Evolutionary conservation across 2,888 invertebrate species (phyloP), one percentile per base, ranked within the genome.

Genomic region (Neoascia interrupta): DNA sequence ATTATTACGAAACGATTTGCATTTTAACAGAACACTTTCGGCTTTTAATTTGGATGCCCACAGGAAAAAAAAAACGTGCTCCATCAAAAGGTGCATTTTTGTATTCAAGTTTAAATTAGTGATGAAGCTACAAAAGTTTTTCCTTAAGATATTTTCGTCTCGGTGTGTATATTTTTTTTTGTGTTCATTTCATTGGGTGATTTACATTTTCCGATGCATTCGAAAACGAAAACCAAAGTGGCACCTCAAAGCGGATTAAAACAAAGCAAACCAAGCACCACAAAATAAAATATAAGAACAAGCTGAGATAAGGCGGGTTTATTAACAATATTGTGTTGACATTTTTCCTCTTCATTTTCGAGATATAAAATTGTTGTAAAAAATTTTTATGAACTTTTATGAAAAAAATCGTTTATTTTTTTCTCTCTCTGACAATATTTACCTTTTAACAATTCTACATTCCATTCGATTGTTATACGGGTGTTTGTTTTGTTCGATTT

Each of bases 1-100:
- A 51, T 51, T 69, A 69, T 60, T 51, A 34, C 47, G 10, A 23
- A 69, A 18, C 58, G 49, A 69, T 69, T 69, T 58, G 58, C 69
- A 69, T 69, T 69, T 58, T 51, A 69, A 60, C 18, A 6, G 58
- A 58, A 60, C 69, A 60, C 69, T 51, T 51, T 51, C 39, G 41
- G 41, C 5, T 1, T n/a, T n/a, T n/a, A n/a, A n/a, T n/a, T n/a
- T n/a, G 23, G 13, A 15, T 26, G 26, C 2, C 13, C n/a, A 15
- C 37, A 54, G 26, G 11, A 11, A 19, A 1, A 11, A n/a, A 60
- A 21, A 34, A 43, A 43, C 21, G 21, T 34, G 13, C 15, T 58
- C 19, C 31, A 56, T 19, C 54, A 11, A 5, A 53, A 18, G 3
- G 19, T 37, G 16, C 2, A 37, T 5, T 4, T 13, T 41, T 26